phyloP scores from a whole-genome alignment of 2,797 vertebrate species.

The Tinamus major region DNA sequence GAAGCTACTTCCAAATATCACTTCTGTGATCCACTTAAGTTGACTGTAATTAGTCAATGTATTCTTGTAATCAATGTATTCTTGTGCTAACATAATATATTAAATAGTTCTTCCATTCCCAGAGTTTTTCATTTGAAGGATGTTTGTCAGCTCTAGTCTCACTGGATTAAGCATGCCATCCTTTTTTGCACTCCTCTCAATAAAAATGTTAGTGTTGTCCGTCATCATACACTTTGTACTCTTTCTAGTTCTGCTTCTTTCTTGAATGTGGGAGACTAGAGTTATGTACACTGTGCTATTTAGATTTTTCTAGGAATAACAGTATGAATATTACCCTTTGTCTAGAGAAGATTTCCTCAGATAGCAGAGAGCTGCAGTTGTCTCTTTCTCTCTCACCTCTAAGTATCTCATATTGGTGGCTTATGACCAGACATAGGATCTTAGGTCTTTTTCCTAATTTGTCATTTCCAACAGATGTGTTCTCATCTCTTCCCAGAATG shows the following conservation, averaged over 20 bases:
- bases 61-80: background rate
- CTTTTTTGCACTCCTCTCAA: background rate
- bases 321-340: background rate
- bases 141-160: background rate
- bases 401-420: background rate
- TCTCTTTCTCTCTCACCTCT: background rate
- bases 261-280: background rate
- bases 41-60: background rate
- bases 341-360: background rate
- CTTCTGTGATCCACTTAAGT: background rate
- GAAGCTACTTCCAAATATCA: background rate
- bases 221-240: background rate
- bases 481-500: background rate
- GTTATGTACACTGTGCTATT: background rate
- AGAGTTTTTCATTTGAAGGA: background rate
- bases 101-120: background rate
- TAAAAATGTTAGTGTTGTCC: background rate
- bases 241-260: background rate
- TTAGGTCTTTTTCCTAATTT: background rate
- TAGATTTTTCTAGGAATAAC: background rate
- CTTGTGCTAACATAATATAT: background rate
- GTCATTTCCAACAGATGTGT: background rate
- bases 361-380: background rate
- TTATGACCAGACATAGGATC: background rate
- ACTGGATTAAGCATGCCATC: background rate